phyloP scores from a whole-genome alignment of 2,888 invertebrate species.

The Leucoma salicis region DNA sequence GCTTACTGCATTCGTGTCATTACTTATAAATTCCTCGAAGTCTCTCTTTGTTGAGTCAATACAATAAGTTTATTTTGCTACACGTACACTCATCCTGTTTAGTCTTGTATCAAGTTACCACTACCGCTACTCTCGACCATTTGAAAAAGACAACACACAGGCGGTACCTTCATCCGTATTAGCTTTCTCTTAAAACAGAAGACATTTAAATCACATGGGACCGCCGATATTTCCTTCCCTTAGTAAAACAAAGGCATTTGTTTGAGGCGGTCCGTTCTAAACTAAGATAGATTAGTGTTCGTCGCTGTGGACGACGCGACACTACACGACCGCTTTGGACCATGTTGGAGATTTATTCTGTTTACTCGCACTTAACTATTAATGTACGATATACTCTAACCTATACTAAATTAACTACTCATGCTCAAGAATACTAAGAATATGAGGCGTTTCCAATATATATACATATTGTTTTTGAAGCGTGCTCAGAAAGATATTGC shows the following conservation, averaged over 20 bases:
- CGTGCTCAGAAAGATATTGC: conserved; percentile 16
- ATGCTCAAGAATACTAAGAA: background rate
- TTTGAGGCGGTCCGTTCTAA: conserved; percentile 56
- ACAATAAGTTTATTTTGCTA: conserved; percentile 66
- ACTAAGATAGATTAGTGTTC: conserved; percentile 70
- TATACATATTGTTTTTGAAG: conserved; percentile 11
- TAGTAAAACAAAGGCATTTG: conserved; percentile 64
- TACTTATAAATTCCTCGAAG: conserved; percentile 59
- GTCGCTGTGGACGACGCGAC: conserved; percentile 50
- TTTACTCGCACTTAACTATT: conserved; percentile 39
- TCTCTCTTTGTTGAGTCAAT: conserved; percentile 59
- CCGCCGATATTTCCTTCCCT: conserved; percentile 74
- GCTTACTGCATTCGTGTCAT: conserved; percentile 56
- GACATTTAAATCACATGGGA: conserved; percentile 75
- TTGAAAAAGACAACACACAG: conserved; percentile 75
- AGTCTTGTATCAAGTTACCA: conserved; percentile 64
- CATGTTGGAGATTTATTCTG: conserved; percentile 44
- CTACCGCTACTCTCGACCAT: conserved; percentile 52
- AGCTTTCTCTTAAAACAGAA: conserved; percentile 78
- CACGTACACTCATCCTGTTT: conserved; percentile 52
- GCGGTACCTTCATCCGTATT: conserved; percentile 73
- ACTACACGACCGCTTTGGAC: conserved; percentile 45
- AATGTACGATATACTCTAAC: conserved; percentile 1
- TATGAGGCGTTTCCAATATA: background rate
- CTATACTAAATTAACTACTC: conserved; percentile 11